Evolutionary conservation across 2,797 vertebrate genomes (phyloP).

Genomic region (Aselliscus stoliczkanus): DNA sequence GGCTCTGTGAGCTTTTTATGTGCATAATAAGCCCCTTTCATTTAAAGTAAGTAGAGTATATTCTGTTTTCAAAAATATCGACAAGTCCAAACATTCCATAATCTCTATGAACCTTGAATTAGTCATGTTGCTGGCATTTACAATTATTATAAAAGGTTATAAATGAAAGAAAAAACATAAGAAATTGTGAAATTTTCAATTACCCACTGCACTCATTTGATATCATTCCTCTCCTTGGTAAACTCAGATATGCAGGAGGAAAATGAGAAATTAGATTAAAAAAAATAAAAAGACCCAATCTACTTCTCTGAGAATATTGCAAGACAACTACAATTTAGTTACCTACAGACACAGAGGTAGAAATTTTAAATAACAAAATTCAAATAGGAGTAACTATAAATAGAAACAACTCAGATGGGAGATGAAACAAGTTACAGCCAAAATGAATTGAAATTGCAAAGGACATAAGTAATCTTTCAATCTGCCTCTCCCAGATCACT

Average conservation of each 20-base stretch:
- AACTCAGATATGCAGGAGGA: background rate
- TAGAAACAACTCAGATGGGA: slow-evolving; percentile 17
- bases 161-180: background rate
- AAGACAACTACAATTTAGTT: background rate
- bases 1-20: background rate
- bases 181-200: background rate
- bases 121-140: background rate
- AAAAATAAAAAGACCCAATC: background rate
- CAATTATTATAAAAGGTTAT: background rate
- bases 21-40: background rate
- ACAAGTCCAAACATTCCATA: background rate
- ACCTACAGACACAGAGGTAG: background rate
- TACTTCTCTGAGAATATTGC: background rate
- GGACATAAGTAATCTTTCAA: background rate
- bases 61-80: background rate
- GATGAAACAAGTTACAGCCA: slow-evolving; percentile 5
- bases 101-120: background rate
- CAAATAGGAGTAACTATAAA: background rate
- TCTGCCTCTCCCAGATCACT: background rate
- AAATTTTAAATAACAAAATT: slow-evolving; percentile 15
- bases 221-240: background rate
- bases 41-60: background rate
- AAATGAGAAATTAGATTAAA: background rate
- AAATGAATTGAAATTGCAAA: background rate
- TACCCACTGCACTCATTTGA: background rate